phyloP scores from a whole-genome alignment of 2,797 vertebrate genomes.

The Crenichthys baileyi region DNA sequence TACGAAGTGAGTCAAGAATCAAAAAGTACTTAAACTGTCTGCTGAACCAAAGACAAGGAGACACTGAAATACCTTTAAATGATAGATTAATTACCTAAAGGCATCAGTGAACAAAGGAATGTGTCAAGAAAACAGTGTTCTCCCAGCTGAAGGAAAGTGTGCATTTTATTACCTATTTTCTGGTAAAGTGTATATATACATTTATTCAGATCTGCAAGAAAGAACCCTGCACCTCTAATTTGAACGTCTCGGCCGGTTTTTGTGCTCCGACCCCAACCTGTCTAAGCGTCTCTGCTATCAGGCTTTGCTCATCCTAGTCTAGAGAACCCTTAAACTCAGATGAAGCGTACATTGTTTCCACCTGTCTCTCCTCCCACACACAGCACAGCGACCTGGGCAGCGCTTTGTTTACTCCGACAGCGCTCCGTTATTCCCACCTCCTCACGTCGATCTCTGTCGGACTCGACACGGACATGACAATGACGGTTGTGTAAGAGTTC shows the following conservation, averaged over 20 bases:
- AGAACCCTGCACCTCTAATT: conserved; percentile 7
- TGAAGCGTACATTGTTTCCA: conserved; percentile 70
- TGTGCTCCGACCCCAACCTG: not conserved
- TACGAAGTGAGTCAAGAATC: conserved; percentile 20
- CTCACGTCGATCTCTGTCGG: conserved; percentile 46
- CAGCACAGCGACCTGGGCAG: conserved; percentile 41
- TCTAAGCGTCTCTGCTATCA: conserved; percentile 16
- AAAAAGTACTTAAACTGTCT: conserved; percentile 55
- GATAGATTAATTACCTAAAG: conserved; percentile 24
- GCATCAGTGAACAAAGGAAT: conserved; percentile 13
- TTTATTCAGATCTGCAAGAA: not conserved
- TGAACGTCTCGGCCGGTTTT: conserved; percentile 23
- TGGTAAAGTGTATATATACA: not conserved
- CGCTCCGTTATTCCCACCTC: conserved; percentile 60
- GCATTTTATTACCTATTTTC: not conserved
- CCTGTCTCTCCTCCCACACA: conserved; percentile 71
- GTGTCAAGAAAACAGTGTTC: conserved; percentile 9
- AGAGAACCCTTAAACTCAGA: conserved; percentile 70
- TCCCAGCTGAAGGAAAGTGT: not conserved
- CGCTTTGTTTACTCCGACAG: conserved; percentile 71
- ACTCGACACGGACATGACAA: conserved; percentile 57
- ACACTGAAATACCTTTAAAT: conserved; percentile 21
- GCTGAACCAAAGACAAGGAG: conserved; percentile 31
- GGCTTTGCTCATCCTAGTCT: conserved; percentile 44
- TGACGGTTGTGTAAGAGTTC: conserved; percentile 59